phyloP scores from a whole-genome alignment of 2,113 vertebrate species.

The Odobenus rosmarus region DNA sequence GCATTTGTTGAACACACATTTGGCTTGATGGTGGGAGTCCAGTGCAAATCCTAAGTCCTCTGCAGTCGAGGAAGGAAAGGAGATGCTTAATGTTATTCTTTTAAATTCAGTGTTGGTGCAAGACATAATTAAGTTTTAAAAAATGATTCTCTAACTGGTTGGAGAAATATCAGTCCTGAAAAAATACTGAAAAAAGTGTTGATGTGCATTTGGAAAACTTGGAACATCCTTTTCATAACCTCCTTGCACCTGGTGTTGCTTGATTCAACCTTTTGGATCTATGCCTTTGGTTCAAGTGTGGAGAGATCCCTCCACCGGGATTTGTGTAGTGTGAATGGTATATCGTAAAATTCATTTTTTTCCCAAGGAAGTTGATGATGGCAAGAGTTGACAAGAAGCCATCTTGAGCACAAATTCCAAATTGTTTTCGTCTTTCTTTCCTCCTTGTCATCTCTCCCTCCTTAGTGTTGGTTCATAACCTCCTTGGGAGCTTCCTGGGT shows the following conservation, averaged over 20 bases:
- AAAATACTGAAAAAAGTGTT: neutral
- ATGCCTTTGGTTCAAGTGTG: neutral
- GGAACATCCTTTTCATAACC: neutral
- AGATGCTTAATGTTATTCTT: neutral
- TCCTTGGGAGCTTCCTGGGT: neutral
- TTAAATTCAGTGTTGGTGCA: conserved; percentile 2
- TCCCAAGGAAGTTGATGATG: neutral
- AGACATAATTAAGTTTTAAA: neutral
- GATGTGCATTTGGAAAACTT: neutral
- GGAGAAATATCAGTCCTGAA: neutral
- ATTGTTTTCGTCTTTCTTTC: neutral
- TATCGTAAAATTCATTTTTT: neutral
- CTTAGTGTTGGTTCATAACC: neutral
- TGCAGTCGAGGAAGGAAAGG: neutral
- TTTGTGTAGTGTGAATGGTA: neutral
- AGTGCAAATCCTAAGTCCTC: neutral
- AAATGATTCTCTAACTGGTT: conserved; percentile 35
- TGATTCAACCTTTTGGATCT: neutral
- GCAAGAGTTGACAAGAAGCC: neutral
- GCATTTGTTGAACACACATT: neutral
- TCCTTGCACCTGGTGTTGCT: neutral
- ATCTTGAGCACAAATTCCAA: neutral
- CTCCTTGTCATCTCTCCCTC: neutral
- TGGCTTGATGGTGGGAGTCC: neutral
- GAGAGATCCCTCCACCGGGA: neutral